Conservation (phyloP, 2,113 vertebrate species). For the Caranx ignobilis region DNA sequence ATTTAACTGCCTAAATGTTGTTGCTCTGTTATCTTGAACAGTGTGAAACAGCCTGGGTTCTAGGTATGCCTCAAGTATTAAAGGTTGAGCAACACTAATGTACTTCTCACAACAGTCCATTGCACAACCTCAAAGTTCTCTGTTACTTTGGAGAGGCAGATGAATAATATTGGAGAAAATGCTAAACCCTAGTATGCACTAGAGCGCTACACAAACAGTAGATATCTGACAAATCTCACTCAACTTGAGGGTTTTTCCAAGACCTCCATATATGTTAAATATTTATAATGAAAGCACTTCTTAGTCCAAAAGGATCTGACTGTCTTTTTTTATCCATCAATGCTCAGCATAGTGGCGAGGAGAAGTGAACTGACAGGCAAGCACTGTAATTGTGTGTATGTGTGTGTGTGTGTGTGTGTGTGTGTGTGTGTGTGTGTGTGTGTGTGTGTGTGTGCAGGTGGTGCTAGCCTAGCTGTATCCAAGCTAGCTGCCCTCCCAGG, state of each 20-base stretch:
- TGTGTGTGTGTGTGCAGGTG: slow-evolving; percentile 65
- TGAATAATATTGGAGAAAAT: neutral
- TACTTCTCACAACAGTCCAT: slow-evolving; percentile 14
- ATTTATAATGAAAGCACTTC: slow-evolving; percentile 17
- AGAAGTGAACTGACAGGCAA: slow-evolving; percentile 10
- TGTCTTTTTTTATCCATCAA: slow-evolving; percentile 4
- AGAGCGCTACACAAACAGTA: neutral
- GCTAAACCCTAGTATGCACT: neutral
- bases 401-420: slow-evolving; percentile 37
- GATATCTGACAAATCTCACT: neutral
- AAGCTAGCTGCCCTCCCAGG: slow-evolving; percentile 46
- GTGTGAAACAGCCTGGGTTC: slow-evolving; percentile 29
- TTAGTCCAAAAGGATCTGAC: slow-evolving; percentile 6
- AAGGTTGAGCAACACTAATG: slow-evolving; percentile 51
- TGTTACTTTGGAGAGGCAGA: slow-evolving; percentile 1
- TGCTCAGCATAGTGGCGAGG: neutral
- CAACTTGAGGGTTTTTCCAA: neutral
- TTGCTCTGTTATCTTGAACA: slow-evolving; percentile 32
- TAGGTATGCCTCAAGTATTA: slow-evolving; percentile 31
- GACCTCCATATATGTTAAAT: slow-evolving; percentile 2
- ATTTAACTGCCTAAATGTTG: slow-evolving; percentile 24
- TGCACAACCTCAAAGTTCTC: slow-evolving; percentile 33
- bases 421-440: slow-evolving; percentile 29
- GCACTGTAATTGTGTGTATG: slow-evolving; percentile 13
- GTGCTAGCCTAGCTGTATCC: slow-evolving; percentile 39